Base-by-base conservation (phyloP, 2,888 invertebrate genomes). In the Mimachlamys varia region DNA sequence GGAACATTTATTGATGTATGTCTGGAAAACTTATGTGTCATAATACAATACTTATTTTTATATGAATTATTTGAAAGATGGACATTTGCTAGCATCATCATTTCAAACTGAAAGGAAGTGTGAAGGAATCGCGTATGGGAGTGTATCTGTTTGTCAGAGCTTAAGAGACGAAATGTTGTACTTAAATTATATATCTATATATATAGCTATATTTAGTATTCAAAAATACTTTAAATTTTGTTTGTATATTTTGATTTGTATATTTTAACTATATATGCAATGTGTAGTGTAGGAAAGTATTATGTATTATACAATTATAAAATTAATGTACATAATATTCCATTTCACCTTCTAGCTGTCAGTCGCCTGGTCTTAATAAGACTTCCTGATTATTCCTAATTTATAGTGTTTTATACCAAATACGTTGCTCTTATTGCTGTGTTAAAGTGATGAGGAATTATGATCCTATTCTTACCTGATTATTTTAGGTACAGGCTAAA, bases 191-290 rank as follows among this genome's bases (percentile, higher is more conserved):
- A 76, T 76, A 76, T 44, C 44, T 44, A 5, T 76, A 76, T n/a
- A 53, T 53, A 33, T 33, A 76, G 33, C 33, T 76, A 76, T 76
- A 76, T 27, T 76, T 76, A 76, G 76, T 76, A 76, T 76, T 76
- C 33, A 76, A 76, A 33, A 76, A 76, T 76, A 76, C 76, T 76
- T 76, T 76, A 76, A 76, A 76, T 76, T 76, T 76, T 76, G 76
- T 76, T 27, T 76, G 76, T 76, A 76, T 76, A 76, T 76, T 76
- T 76, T 76, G 76, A 76, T 76, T 76, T 76, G 76, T 76, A 76
- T 58, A 58, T 76, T 76, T 76, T 76, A 33, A 76, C 33, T 76
- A 27, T 76, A 76, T 76, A 76, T 76, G 76, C 76, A 76, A 76
- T 76, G 76, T 76, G 27, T 76, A 76, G 76, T 76, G 76, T 76